phyloP scores from a whole-genome alignment of 2,797 vertebrate species.

The Cryptoblepharus egeriae region DNA sequence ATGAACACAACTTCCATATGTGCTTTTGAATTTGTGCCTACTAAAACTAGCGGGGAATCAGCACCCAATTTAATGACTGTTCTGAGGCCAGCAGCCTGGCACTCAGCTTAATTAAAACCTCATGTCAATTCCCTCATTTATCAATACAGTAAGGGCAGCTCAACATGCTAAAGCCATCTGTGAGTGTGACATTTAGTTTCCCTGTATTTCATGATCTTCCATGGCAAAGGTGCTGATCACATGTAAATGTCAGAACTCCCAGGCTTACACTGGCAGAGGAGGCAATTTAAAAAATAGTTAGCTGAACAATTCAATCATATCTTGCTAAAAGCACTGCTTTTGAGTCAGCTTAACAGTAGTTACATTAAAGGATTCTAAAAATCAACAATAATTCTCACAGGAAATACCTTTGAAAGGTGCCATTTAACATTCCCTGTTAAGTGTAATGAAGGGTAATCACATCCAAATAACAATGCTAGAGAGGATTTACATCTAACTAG shows the following conservation, averaged over 20 bases:
- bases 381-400: conserved; percentile 62
- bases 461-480: conserved; percentile 63
- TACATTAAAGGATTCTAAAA: conserved; percentile 63
- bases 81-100: background rate
- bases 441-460: conserved; percentile 64
- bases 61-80: background rate
- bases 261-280: conserved; percentile 50
- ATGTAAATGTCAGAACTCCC: conserved; percentile 38
- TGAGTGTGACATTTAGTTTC: background rate
- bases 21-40: background rate
- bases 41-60: background rate
- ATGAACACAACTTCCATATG: background rate
- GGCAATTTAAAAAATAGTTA: conserved; percentile 50
- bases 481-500: conserved; percentile 59
- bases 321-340: conserved; percentile 65
- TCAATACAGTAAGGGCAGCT: background rate
- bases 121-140: background rate
- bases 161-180: conserved; percentile 4
- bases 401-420: conserved; percentile 59
- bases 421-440: conserved; percentile 55
- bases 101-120: background rate
- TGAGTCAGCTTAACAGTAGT: conserved; percentile 65
- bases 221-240: conserved; percentile 27
- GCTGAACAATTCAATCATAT: conserved; percentile 60
- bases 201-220: accelerated